Base-by-base conservation (phyloP, 1,140 invertebrate species). In the Euglossa dilemma region DNA sequence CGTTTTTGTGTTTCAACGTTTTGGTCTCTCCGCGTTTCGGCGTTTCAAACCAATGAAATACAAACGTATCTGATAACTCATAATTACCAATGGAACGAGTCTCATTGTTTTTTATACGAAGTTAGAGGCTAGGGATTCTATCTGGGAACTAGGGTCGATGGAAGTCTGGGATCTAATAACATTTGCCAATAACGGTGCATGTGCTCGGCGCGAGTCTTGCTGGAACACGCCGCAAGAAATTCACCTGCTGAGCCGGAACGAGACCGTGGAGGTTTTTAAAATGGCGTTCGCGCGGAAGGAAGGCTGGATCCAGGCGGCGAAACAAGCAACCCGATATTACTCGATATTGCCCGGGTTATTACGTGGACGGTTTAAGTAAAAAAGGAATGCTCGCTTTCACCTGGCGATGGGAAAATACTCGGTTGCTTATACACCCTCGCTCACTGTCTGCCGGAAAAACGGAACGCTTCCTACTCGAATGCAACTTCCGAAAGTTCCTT, bases 271-370 rank as follows among this genome's bases (percentile, higher is more conserved):
- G 12, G n/a, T 28, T 64, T 73, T 70, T 79, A 57, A 85, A 54
- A 36, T 45, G 18, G 25, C 20, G 56, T 76, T 76, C 47, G 61
- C 16, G 54, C 45, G 23, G 43, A 9, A 61, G 43, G 16, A 45
- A 56, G 12, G 18, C 47, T 23, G 45, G 57, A 52, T 79, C 7
- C 45, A 57, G 3, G 45, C 28, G n/a, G 8, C 20, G 28, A 59
- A 72, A 57, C 69, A 75, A 67, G 43, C 63, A 28, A 85, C 43
- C 57, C 36, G 56, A 66, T 77, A 83, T 85, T 67, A 73, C 20
- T 28, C 52, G 74, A 78, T 85, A 82, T 75, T 78, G 45, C 67
- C 43, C 20, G 47, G 56, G 28, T 77, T 87, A 80, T 72, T 61
- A 57, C 52, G n/a, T n/a, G 64, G 18, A 6, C n/a, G 23, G 54